These are phyloP conservation scores for Oscheius sp. DNA, from an alignment of 2,888 invertebrate species.

Conservation along the genomic window DNA sequence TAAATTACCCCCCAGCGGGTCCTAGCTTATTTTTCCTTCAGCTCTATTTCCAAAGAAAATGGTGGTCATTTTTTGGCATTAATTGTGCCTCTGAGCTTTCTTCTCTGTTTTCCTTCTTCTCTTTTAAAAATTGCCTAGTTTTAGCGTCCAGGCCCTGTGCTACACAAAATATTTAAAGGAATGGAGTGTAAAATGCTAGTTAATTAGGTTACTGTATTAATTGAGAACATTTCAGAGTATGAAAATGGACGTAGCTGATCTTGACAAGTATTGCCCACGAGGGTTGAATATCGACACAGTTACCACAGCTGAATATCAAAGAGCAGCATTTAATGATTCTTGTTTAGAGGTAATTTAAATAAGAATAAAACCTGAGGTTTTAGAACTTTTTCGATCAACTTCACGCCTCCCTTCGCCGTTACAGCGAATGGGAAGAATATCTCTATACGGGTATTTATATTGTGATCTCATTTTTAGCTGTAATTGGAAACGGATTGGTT, in stretches of 20 bases:
- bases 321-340: slow-evolving; percentile 56
- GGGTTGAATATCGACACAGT: slow-evolving; percentile 48
- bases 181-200: slow-evolving; percentile 25
- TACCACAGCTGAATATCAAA: slow-evolving; percentile 41
- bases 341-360: slow-evolving; percentile 77
- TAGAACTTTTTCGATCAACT: slow-evolving; percentile 45
- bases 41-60: no score
- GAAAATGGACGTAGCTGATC: slow-evolving; percentile 64
- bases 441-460: slow-evolving; percentile 69
- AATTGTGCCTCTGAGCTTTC: no score
- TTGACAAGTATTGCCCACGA: slow-evolving; percentile 66
- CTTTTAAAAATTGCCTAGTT: background rate
- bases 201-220: background rate
- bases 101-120: no score
- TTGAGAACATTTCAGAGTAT: slow-evolving; percentile 52
- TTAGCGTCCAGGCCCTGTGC: background rate
- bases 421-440: slow-evolving; percentile 65
- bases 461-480: slow-evolving; percentile 67
- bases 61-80: no score
- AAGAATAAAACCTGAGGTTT: slow-evolving; percentile 10
- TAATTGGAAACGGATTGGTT: slow-evolving; percentile 71
- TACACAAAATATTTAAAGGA: background rate
- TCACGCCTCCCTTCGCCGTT: slow-evolving; percentile 64
- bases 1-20: no score
- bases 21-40: no score